Base-by-base conservation (phyloP, 2,113 vertebrate genomes). In the Pangasianodon hypophthalmus region DNA sequence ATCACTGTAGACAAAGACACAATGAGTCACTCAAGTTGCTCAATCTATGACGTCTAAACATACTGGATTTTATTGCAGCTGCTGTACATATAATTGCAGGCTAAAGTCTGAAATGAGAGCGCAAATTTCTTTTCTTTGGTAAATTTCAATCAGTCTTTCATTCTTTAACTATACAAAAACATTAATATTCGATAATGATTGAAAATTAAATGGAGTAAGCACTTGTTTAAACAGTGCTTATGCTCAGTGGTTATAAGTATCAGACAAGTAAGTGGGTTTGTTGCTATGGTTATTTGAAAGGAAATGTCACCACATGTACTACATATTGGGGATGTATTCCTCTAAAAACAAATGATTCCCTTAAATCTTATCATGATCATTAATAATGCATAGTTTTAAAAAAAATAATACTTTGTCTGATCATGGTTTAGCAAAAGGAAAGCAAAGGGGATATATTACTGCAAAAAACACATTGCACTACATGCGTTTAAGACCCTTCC, bases 281-380 rank as follows among this genome's bases (percentile, higher is more conserved):
- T 48, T 88, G 79, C 79, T 88, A 83, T 83, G 48, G 48, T 88
- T 88, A 88, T 83, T 67, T 75, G n/a, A 75, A 82, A 69, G 48
- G 48, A 71, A 67, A 82, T 82, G 80, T 88, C 13, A 44, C 60
- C 7, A 64, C 18, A 56, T 69, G 58, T 67, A 37, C 4, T 62
- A 79, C 41, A 81, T 64, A 81, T 37, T 44, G 19, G 2, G 10
- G 29, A 29, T 32, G 62, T 67, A 64, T 41, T 67, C n/a, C 14
- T 88, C n/a, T 14, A 83, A 69, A 82, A 82, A 48, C 86, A 79
- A 82, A 69, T 67, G 44, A 19, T 50, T 80, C 2, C 58, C 14
- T 16, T 46, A 69, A 29, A 32, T 88, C 6, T 29, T 54, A 69
- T 50, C 56, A 52, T 52, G 21, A 69, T 32, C 26, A 67, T 87